Percentiles rank a stretch among this genome's conserved stretches.
Evolutionary conservation across 64 coral and sea anemone species (phyloP).

Genomic region (Porites lutea): DNA sequence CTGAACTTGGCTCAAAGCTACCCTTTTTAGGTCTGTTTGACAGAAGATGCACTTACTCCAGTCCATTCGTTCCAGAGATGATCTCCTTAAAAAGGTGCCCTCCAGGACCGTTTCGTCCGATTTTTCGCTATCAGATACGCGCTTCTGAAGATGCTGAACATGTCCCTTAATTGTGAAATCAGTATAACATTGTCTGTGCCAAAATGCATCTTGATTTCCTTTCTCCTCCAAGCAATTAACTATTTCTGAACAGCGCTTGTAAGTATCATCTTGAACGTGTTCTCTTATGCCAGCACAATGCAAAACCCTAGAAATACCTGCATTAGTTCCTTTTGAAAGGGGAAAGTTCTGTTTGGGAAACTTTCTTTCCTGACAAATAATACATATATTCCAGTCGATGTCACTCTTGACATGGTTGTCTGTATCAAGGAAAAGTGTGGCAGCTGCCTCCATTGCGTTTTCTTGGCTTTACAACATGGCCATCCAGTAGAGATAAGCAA

Average conservation of each 20-base stretch:
- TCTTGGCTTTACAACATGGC: neutral
- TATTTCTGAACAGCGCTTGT: neutral
- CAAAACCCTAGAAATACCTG: conserved; percentile 40
- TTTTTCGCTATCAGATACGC: conserved; percentile 4
- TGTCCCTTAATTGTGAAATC: conserved; percentile 66
- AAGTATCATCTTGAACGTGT: conserved; percentile 22
- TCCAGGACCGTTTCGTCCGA: neutral
- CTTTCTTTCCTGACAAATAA: conserved; percentile 67
- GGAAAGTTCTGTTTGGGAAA: conserved; percentile 81
- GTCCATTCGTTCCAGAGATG: conserved; percentile 37
- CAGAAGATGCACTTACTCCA: conserved; percentile 34
- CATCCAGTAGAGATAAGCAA: neutral
- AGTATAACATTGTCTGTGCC: conserved; percentile 73
- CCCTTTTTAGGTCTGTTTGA: neutral
- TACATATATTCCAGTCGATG: conserved; percentile 55
- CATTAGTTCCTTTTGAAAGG: conserved; percentile 57
- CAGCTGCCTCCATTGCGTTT: neutral
- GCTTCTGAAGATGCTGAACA: conserved; percentile 58
- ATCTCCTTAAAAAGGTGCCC: conserved; percentile 29
- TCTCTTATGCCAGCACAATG: conserved; percentile 68
- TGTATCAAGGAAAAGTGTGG: neutral
- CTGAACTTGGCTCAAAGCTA: conserved; percentile 19
- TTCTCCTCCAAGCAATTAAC: neutral
- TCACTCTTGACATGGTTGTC: conserved; percentile 14
- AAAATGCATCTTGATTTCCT: conserved; percentile 46